Conservation (phyloP, 2,797 vertebrate genomes). For the Myoxocephalus aenaeus region DNA sequence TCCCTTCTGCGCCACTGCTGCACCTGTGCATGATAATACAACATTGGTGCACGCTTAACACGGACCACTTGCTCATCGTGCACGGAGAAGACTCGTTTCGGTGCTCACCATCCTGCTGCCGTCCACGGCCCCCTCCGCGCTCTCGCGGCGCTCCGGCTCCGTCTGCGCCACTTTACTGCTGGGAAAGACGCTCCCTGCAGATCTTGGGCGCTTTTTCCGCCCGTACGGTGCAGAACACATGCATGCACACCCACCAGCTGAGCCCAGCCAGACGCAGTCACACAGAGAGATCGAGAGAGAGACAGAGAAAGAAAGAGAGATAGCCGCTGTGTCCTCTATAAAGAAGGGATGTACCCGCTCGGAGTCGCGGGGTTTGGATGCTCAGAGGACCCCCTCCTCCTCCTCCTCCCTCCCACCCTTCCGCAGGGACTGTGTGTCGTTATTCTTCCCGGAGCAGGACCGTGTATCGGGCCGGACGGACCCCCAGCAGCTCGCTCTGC, state of each 20-base stretch:
- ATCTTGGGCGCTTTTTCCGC: slow-evolving; percentile 93
- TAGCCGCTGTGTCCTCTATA: slow-evolving; percentile 31
- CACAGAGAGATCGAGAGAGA: background rate
- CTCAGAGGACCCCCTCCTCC: background rate
- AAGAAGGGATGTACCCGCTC: background rate
- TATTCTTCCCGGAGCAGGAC: slow-evolving; percentile 49
- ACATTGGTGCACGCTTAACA: background rate
- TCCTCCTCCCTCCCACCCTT: background rate
- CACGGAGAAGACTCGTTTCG: background rate
- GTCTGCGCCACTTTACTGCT: slow-evolving; percentile 84
- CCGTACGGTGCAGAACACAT: slow-evolving; percentile 97
- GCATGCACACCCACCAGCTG: slow-evolving; percentile 87
- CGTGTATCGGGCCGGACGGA: slow-evolving; percentile 43
- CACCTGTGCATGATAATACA: slow-evolving; percentile 14
- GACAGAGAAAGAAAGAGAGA: too few species aligned
- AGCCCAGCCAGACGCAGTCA: slow-evolving; percentile 5
- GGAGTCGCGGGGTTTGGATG: background rate
- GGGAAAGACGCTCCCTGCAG: slow-evolving; percentile 90
- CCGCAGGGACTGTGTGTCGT: background rate
- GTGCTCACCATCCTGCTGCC: slow-evolving; percentile 93
- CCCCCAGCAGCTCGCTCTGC: slow-evolving; percentile 74
- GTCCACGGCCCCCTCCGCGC: slow-evolving; percentile 89
- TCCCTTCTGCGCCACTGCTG: background rate
- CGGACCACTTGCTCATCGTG: background rate
- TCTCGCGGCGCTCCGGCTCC: slow-evolving; percentile 89